These are phyloP conservation scores for Brachionus koreanus DNA, from an alignment of 1,140 invertebrate genomes.

Conservation along the genomic window DNA sequence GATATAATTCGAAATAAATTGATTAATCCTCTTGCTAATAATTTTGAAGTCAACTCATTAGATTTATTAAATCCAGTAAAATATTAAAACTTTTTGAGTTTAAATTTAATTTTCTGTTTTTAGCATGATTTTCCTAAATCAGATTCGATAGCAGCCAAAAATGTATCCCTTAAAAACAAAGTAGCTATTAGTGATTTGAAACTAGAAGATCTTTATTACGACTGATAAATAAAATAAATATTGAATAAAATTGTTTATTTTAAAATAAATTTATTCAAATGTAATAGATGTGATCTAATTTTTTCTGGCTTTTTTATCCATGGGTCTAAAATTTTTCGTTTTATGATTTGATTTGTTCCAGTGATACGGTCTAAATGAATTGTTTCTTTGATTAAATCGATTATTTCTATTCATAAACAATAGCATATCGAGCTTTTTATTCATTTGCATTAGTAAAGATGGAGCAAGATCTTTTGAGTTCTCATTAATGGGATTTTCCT, in stretches of 20 bases:
- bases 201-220: slow-evolving; percentile 8
- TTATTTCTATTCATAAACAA: background rate
- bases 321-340: background rate
- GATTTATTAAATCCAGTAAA: background rate
- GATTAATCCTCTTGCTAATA: background rate
- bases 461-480: background rate
- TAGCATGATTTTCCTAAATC: too few relatives aligned
- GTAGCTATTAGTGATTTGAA: background rate
- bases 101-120: background rate
- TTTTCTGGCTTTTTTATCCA: background rate
- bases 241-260: background rate
- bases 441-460: background rate
- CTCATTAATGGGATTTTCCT: background rate
- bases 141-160: background rate
- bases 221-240: background rate
- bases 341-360: background rate
- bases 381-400: background rate
- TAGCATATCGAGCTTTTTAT: background rate
- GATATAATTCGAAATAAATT: background rate
- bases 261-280: background rate
- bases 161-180: background rate
- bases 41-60: background rate
- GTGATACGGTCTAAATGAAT: background rate
- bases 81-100: background rate
- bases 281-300: background rate